phyloP scores from a whole-genome alignment of 2,113 vertebrate species.

The Empidonax traillii region DNA sequence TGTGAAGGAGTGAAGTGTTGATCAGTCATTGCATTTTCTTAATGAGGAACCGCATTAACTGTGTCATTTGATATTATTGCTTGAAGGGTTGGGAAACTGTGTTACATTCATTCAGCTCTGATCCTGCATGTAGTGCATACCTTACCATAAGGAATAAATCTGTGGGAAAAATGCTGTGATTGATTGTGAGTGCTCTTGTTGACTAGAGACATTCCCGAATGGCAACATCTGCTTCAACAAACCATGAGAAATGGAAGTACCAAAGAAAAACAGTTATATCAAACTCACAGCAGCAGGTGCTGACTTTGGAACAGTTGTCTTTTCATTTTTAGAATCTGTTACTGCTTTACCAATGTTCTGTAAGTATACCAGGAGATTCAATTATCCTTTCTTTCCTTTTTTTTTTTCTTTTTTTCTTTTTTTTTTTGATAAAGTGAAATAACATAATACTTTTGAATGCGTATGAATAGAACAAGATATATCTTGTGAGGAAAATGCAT shows the following conservation, averaged over 20 bases:
- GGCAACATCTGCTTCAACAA: constrained; percentile 56
- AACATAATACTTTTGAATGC: background rate
- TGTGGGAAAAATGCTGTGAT: constrained; percentile 52
- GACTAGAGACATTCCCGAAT: constrained; percentile 60
- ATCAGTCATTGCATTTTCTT: constrained; percentile 3
- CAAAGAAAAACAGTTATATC: constrained; percentile 42
- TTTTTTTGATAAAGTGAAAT: background rate
- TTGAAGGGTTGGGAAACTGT: background rate
- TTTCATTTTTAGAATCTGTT: constrained; percentile 16
- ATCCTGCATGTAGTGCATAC: background rate
- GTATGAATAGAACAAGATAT: background rate
- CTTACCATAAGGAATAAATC: constrained; percentile 50
- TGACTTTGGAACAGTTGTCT: constrained; percentile 57
- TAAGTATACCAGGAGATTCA: background rate
- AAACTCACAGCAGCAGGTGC: constrained; percentile 55
- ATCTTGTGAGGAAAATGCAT: background rate
- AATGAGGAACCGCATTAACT: constrained; percentile 11
- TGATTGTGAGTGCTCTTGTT: constrained; percentile 52
- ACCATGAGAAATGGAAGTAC: constrained; percentile 57
- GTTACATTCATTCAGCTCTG: background rate
- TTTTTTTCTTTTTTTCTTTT: no score
- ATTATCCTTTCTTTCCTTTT: background rate
- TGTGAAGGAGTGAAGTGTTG: constrained; percentile 28
- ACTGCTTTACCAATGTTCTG: background rate
- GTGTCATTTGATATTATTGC: constrained; percentile 1